Conservation (phyloP, 1,140 invertebrate species). For the Leptinotarsa undecemlineata region DNA sequence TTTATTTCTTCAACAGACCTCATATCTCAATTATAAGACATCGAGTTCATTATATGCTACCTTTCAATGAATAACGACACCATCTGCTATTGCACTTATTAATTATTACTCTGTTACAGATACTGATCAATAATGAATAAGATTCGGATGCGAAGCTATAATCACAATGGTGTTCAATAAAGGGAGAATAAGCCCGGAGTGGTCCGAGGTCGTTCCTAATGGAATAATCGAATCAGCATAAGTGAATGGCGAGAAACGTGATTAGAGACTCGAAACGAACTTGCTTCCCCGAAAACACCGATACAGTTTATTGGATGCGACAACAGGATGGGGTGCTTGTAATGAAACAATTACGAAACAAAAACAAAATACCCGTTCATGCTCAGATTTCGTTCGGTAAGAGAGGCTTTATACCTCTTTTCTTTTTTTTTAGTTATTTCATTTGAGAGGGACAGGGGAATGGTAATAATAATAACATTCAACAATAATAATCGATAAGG, state of each 20-base stretch:
- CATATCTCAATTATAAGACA: too few species aligned
- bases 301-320: constrained; percentile 34
- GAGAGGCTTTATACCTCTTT: too few species aligned
- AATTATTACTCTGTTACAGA: background rate
- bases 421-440: too few species aligned
- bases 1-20: too few species aligned
- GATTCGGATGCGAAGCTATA: background rate
- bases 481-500: too few species aligned
- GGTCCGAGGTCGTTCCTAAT: constrained; percentile 27
- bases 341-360: background rate
- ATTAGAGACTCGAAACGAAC: constrained; percentile 24
- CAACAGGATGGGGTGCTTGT: constrained; percentile 23
- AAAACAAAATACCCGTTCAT: background rate
- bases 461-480: too few species aligned
- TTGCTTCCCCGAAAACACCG: constrained; percentile 15
- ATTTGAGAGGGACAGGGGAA: too few species aligned
- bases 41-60: too few species aligned
- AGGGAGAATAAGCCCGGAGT: background rate
- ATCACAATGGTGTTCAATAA: constrained; percentile 1
- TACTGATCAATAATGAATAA: background rate
- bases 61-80: background rate
- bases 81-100: background rate
- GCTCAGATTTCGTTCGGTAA: background rate
- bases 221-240: constrained; percentile 43
- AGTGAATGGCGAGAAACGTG: constrained; percentile 33